A percentile compares a stretch with the other conserved stretches of the same genome.
Conservation (phyloP, 1,140 invertebrate genomes). For the Cydia strobilella region DNA sequence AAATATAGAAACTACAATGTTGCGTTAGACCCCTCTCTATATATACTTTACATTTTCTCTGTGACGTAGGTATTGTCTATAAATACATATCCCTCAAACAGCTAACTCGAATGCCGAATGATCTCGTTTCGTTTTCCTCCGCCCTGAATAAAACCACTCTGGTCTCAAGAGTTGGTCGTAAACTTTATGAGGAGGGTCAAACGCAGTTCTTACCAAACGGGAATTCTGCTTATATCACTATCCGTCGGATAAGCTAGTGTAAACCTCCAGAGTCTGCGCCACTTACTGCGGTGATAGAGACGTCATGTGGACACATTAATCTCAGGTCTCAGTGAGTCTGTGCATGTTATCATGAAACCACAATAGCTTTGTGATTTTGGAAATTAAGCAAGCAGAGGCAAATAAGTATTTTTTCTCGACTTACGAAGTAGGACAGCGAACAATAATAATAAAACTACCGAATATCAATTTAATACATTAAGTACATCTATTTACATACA, state of each 20-base stretch:
- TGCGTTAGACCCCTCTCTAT: no score
- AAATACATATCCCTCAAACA: not conserved
- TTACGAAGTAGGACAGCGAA: no score
- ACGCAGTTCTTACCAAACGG: slow-evolving; percentile 22
- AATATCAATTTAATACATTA: no score
- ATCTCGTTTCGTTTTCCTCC: slow-evolving; percentile 28
- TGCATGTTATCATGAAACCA: slow-evolving; percentile 26
- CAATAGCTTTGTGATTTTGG: slow-evolving; percentile 8
- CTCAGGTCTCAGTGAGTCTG: slow-evolving; percentile 8
- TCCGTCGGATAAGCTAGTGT: slow-evolving; percentile 24
- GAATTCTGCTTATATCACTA: slow-evolving; percentile 25
- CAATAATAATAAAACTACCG: no score
- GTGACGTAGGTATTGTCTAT: not conserved
- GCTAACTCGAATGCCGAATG: not conserved
- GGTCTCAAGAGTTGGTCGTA: slow-evolving; percentile 31
- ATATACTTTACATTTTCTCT: no score
- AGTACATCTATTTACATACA: no score
- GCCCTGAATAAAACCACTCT: slow-evolving; percentile 26
- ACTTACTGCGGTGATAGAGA: slow-evolving; percentile 25
- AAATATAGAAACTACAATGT: no score
- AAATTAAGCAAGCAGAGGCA: not conserved
- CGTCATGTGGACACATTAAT: slow-evolving; percentile 30
- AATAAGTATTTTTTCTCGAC: not conserved
- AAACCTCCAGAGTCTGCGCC: not conserved
- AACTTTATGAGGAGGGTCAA: slow-evolving; percentile 30